Base-by-base conservation (phyloP, 1,140 invertebrate species). In the Solen grandis region DNA sequence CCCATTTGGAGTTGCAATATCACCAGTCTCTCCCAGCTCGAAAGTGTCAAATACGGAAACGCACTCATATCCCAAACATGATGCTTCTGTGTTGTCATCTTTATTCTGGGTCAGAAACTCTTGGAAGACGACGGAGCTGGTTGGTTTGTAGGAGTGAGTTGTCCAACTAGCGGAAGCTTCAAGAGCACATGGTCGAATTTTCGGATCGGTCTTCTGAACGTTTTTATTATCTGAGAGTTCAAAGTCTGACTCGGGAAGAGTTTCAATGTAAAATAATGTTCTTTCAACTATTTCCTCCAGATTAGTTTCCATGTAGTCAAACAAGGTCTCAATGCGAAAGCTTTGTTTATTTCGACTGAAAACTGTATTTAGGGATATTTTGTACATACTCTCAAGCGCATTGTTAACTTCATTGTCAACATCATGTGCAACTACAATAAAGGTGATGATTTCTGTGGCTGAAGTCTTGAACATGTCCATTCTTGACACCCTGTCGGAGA, bases 291-390 rank as follows among this genome's bases (percentile, higher is more conserved):
- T 13, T 70, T 80, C 77, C 13, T 72, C 77, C 5, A 80, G 59
- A 35, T 50, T 70, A 27, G 68, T 63, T 55, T 80, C 77, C 66
- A 80, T 80, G 41, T 80, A 72, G 35, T 80, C 77, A 73, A 80
- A 80, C 16, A 80, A 52, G 10, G 77, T 80, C 65, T 80, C 77
- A 27, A 80, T 80, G 33, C 54, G 35, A 2, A 72, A 19, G 50
- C 57, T 63, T 35, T 50, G 62, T 14, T 72, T 16, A 52, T 52
- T 50, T 38, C 29, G 38, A 2, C 31, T 60, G 16, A 80, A 52
- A 29, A 54, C 54, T 35, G 59, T 50, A 41, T 80, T 80, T 1
- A 80, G 38, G 33, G 38, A 36, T 14, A 80, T 29, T 55, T 73
- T 70, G 31, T 80, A 80, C 10, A 80, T 68, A 63, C 22, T 52